These are phyloP conservation scores for Chondrosia reniformis DNA, from an alignment of 37 sponge, comb jelly and placozoan species.

Conservation along the genomic window DNA sequence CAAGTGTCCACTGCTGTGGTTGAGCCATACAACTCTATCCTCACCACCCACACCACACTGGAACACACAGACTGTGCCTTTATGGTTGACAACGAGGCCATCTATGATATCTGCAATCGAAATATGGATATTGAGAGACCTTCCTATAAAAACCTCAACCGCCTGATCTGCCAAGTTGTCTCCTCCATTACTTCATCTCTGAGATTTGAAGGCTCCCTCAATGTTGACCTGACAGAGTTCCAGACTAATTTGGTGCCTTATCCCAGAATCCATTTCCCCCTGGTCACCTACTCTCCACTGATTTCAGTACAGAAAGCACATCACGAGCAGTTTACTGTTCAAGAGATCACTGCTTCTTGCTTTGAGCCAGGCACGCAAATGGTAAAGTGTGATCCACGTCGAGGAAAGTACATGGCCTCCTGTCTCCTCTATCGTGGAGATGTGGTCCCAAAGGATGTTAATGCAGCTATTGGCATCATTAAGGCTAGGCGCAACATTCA, in stretches of 20 bases:
- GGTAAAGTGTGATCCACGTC: constrained; percentile 98
- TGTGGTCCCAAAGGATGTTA: constrained; percentile 97
- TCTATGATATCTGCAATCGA: constrained; percentile 89
- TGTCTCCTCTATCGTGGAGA: constrained; percentile 97
- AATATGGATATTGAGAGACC: constrained; percentile 94
- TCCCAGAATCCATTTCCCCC: constrained; percentile 97
- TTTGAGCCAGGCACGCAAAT: constrained; percentile 98
- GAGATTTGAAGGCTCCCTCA: constrained; percentile 94
- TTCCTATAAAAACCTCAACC: constrained; percentile 88
- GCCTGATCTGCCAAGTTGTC: constrained; percentile 91
- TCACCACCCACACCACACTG: constrained; percentile 95
- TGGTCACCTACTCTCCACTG: constrained; percentile 95
- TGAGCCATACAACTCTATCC: constrained; percentile 97
- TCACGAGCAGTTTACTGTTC: constrained; percentile 86
- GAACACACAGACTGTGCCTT: constrained; percentile 98
- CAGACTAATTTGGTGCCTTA: constrained; percentile 99
- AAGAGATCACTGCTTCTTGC: constrained; percentile 89
- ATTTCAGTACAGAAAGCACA: constrained; percentile 97
- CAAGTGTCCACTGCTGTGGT: constrained; percentile 96
- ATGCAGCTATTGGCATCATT: constrained; percentile 89
- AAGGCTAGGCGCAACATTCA: constrained; percentile 93
- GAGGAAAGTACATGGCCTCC: constrained; percentile 99
- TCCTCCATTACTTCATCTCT: constrained; percentile 98
- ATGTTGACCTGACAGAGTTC: constrained; percentile 97
- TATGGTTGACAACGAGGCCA: constrained; percentile 99